A percentile compares a stretch with the other conserved stretches of the same genome.
phyloP scores from a whole-genome alignment of 2,888 invertebrate species.

The Ophioninae sp. region DNA sequence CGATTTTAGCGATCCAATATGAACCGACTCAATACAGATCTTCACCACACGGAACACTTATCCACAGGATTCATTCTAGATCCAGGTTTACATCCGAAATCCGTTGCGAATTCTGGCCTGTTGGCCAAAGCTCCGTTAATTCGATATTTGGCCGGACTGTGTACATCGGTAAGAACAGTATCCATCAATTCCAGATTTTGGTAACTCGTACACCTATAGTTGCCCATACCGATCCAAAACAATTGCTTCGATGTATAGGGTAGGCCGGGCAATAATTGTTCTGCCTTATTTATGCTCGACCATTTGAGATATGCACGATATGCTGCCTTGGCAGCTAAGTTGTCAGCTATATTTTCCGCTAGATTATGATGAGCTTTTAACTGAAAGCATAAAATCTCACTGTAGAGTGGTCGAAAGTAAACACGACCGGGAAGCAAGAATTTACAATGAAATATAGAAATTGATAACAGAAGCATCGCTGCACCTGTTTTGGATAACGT shows the following conservation, averaged over 20 bases:
- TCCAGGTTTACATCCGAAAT: neutral
- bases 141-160: neutral
- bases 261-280: no score
- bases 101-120: neutral
- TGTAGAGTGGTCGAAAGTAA: neutral
- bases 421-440: neutral
- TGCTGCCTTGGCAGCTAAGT: no score
- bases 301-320: no score
- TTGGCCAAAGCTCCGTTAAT: constrained; percentile 4
- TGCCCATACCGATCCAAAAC: constrained; percentile 8
- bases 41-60: constrained; percentile 7
- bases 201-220: neutral
- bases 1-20: neutral
- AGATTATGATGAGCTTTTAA: neutral
- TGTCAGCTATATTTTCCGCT: neutral
- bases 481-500: neutral
- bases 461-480: neutral
- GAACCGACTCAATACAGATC: neutral
- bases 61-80: constrained; percentile 6
- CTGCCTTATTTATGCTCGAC: no score
- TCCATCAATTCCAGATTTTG: neutral
- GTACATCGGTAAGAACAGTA: neutral
- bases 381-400: neutral
- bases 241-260: neutral
- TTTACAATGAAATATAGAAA: neutral